Evolutionary conservation across 1,140 invertebrate genomes (phyloP), one percentile per base, ranked within the genome.

Genomic region (Penaeus japonicus): DNA sequence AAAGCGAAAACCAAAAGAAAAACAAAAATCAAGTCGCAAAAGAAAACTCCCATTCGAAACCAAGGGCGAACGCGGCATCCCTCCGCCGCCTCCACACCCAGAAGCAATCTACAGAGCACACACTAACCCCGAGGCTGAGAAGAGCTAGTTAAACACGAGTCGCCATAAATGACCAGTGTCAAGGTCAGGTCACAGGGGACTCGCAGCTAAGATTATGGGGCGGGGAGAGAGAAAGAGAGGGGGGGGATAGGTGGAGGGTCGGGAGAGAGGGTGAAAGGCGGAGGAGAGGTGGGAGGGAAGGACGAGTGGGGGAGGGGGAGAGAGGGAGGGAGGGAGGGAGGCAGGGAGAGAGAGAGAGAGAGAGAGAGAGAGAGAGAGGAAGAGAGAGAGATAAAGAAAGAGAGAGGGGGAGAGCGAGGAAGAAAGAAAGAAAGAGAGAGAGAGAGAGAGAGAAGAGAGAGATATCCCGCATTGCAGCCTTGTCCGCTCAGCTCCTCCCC

Each of bases 361-460:
- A 53, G 35, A 47, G 18, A 80, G 22, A 70, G 35, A 47, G 35
- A 47, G 62, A 4, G 62, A 70, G 62, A 39, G n/a, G 30, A 22
- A n/a, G 77, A 47, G 30, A 39, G 30, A 17, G 15, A 39, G 30
- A 39, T 78, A n/a, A 35, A 2, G 53, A 55, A 35, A 24, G 57
- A 35, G 59, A 70, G 57, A 83, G 81, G 70, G 57, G 35, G 81
- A 39, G 22, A 83, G 81, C 32, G 17, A 83, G 81, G 62, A n/a
- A 57, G 53, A 82, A n/a, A 57, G 80, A 59, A 27, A 82, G 80
- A 59, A 2, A 82, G 80, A 65, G 54, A 83, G 55, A 65, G 22
- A 62, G 55, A 17, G 22, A 83, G 55, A 65, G 24, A 83, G 81
- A 27, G 15, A 20, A 12, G 10, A 15, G 27, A 30, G 22, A 30